Evolutionary conservation across 1,140 invertebrate genomes (phyloP).

Genomic region (Zaprionus lachaisei): DNA sequence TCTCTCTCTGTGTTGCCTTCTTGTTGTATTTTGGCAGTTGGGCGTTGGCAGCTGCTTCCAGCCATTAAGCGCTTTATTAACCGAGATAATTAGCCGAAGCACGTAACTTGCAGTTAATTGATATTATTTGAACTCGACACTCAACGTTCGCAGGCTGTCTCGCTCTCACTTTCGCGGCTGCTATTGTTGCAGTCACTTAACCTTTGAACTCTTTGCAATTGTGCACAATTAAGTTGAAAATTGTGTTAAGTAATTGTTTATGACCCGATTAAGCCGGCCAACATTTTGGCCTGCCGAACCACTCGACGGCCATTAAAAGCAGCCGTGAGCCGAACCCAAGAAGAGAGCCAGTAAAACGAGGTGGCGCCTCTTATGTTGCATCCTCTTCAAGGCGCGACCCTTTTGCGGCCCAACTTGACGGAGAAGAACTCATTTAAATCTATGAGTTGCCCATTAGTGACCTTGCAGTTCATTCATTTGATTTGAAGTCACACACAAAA

Average conservation of each 20-base stretch:
- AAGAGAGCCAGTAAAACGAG: not conserved
- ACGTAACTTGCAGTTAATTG: constrained; percentile 82
- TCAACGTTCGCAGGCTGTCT: constrained; percentile 33
- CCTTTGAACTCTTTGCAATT: constrained; percentile 76
- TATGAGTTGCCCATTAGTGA: constrained; percentile 70
- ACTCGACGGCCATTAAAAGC: constrained; percentile 35
- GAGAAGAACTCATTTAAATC: constrained; percentile 62
- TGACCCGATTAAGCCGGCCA: constrained; percentile 61
- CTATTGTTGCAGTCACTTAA: constrained; percentile 68
- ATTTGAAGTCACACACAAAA: constrained; percentile 54
- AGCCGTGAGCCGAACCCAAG: constrained; percentile 25
- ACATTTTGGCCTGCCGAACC: constrained; percentile 35
- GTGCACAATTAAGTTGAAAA: constrained; percentile 72
- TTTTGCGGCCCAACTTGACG: constrained; percentile 39
- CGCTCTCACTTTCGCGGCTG: constrained; percentile 21
- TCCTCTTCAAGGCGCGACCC: constrained; percentile 6
- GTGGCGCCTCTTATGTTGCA: not conserved
- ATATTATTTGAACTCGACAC: constrained; percentile 78
- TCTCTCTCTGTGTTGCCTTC: not conserved
- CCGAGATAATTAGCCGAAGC: constrained; percentile 81
- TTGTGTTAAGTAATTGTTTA: constrained; percentile 79
- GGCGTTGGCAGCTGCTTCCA: constrained; percentile 79
- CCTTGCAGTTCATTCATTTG: constrained; percentile 74
- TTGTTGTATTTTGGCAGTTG: constrained; percentile 51
- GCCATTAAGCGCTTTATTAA: constrained; percentile 82